Evolutionary conservation across 2,797 vertebrate genomes (phyloP).

Genomic region (Oreochromis mossambicus): DNA sequence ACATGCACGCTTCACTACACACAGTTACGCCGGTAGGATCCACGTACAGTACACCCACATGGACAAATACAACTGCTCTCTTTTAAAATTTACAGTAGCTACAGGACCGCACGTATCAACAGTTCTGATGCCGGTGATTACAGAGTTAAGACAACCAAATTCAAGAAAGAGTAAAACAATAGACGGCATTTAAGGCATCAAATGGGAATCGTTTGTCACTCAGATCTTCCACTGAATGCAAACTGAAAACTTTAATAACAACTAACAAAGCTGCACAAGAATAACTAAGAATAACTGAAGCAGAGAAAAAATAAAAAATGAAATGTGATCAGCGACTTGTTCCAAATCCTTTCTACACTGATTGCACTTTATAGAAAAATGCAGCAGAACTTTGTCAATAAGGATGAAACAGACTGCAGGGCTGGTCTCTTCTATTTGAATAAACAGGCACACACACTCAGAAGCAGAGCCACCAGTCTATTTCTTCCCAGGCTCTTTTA

Average conservation of each 20-base stretch:
- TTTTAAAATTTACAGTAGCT: background rate
- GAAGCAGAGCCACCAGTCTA: background rate
- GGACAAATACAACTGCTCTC: background rate
- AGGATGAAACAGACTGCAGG: slow-evolving; percentile 16
- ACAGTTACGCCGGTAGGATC: background rate
- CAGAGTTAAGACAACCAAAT: background rate
- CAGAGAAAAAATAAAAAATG: background rate
- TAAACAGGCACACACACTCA: slow-evolving; percentile 2
- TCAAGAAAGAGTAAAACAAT: background rate
- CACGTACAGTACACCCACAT: background rate
- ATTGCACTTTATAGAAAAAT: slow-evolving; percentile 50
- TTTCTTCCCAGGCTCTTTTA: slow-evolving; percentile 21
- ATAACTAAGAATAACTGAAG: background rate
- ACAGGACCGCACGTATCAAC: background rate
- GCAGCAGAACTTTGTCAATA: slow-evolving; percentile 33
- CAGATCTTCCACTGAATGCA: background rate
- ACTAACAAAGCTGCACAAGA: background rate
- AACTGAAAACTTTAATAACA: background rate
- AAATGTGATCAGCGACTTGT: slow-evolving; percentile 28
- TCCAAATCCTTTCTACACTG: slow-evolving; percentile 37
- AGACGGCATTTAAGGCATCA: background rate
- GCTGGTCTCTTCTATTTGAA: slow-evolving; percentile 18
- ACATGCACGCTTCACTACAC: slow-evolving; percentile 35
- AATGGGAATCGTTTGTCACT: background rate
- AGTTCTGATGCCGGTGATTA: background rate